Base-by-base conservation (phyloP, 2,888 invertebrate genomes). In the Cybosia mesomella region DNA sequence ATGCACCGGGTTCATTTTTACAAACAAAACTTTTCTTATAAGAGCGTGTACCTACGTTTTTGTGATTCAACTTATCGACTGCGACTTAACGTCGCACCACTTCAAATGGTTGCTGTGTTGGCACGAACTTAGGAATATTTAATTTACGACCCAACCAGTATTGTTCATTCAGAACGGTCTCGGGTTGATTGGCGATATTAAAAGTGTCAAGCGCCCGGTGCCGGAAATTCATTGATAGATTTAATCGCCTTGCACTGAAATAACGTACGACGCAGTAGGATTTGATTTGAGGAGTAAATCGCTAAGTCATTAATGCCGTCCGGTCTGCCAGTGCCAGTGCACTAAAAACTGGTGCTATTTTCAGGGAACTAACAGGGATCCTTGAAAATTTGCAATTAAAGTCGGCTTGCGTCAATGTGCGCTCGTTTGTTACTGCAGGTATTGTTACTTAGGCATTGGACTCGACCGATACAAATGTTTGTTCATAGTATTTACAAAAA, bases 151-250 rank as follows among this genome's bases (percentile, higher is more conserved):
- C 87, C 75, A 78, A 82, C 85, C 84, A 85, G 92, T 88, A 94
- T 94, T 94, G 94, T 94, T 94, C 94, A 92, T 93, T 93, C 89
- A 93, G 87, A 88, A 87, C 89, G 88, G 86, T 84, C 86, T 83
- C 87, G 86, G 84, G 89, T 92, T 92, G 93, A 92, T 93, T 92
- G 92, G 88, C 92, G 92, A 92, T 92, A 93, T 93, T 92, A 93
- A 92, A 92, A 93, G 91, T 94, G 94, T 94, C 94, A 93, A 91
- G 90, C 89, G 79, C 81, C 82, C 83, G 84, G 85, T 92, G 92
- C 93, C 94, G 94, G 94, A 94, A 94, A 94, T 91, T 93, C 94
- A 93, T 93, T 94, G 94, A 94, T 94, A 93, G 94, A 92, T 93
- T 94, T 93, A 92, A 93, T 91, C 91, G 93, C 88, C 81, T 81